Percentiles rank a stretch among this genome's conserved stretches.
These are phyloP conservation scores for Platalea minor DNA, from an alignment of 2,797 vertebrate genomes.

Conservation along the genomic window DNA sequence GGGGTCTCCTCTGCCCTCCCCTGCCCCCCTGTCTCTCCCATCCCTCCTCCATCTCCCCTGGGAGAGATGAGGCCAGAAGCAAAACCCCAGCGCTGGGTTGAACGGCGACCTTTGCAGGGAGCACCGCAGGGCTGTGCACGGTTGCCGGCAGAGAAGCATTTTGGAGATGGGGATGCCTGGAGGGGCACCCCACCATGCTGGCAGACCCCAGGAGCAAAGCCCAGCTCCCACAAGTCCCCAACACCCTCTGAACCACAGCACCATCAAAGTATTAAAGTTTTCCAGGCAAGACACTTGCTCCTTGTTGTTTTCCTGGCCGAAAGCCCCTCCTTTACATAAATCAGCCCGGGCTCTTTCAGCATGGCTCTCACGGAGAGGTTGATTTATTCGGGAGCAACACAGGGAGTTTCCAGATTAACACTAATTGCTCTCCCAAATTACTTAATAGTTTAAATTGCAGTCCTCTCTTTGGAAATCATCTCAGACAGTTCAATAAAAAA, in stretches of 20 bases:
- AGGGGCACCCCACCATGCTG: accelerated
- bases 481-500: conserved; percentile 60
- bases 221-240: accelerated
- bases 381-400: conserved; percentile 64
- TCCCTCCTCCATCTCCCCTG: background rate
- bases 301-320: background rate
- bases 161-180: accelerated
- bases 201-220: background rate
- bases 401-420: conserved; percentile 68
- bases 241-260: background rate
- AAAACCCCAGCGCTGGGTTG: accelerated
- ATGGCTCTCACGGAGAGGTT: conserved; percentile 29
- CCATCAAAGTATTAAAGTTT: background rate
- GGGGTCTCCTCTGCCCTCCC: background rate
- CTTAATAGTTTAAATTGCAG: conserved; percentile 65
- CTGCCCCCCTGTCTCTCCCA: background rate
- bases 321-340: background rate
- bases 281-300: background rate
- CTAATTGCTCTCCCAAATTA: conserved; percentile 68
- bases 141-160: background rate
- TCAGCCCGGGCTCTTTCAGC: conserved; percentile 7
- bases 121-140: accelerated
- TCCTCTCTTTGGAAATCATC: conserved; percentile 53
- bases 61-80: background rate
- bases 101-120: background rate